Evolutionary conservation across 2,797 vertebrate genomes (phyloP).

Genomic region (Heterohyrax brucei): DNA sequence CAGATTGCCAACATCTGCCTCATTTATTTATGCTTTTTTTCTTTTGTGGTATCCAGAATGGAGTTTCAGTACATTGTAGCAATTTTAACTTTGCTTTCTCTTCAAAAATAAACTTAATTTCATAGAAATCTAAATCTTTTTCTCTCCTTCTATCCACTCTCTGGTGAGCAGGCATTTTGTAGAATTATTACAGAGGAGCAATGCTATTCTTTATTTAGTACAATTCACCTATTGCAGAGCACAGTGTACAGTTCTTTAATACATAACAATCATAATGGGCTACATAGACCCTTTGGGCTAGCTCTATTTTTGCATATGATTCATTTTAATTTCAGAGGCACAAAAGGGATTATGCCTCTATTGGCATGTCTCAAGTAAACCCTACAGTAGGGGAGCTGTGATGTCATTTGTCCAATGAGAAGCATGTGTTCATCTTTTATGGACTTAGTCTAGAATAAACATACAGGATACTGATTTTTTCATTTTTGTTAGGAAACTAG

Average conservation of each 20-base stretch:
- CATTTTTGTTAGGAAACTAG: constrained; percentile 58
- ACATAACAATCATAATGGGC: constrained; percentile 78
- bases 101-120: constrained; percentile 78
- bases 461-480: constrained; percentile 67
- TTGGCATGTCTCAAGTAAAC: constrained; percentile 79
- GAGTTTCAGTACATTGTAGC: constrained; percentile 77
- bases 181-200: constrained; percentile 74
- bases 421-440: constrained; percentile 73
- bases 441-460: constrained; percentile 70
- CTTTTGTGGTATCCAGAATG: constrained; percentile 74
- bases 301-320: constrained; percentile 81
- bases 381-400: constrained; percentile 74
- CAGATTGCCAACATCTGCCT: constrained; percentile 80
- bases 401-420: constrained; percentile 79
- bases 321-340: constrained; percentile 86
- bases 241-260: constrained; percentile 55
- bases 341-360: constrained; percentile 86
- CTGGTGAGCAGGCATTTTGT: constrained; percentile 68
- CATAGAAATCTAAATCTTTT: constrained; percentile 72
- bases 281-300: constrained; percentile 65
- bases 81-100: constrained; percentile 79
- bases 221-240: constrained; percentile 80
- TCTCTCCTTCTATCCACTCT: constrained; percentile 58
- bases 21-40: constrained; percentile 75
- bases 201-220: constrained; percentile 80